Conservation (phyloP, 1,140 invertebrate genomes). For the Hormaphis cornu region DNA sequence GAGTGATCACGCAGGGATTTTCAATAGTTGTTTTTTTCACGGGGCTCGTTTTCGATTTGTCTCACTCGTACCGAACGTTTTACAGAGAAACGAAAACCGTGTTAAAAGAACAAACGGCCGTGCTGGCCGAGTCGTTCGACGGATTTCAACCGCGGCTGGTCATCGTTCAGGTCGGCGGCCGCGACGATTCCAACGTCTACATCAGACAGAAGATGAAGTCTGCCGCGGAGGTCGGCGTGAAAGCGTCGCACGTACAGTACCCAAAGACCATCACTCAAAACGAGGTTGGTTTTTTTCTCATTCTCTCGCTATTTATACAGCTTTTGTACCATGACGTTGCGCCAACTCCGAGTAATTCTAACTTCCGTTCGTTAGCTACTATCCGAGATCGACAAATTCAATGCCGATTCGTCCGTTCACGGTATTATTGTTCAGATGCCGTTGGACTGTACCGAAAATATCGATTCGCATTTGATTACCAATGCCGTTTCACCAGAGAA, state of each 20-base stretch:
- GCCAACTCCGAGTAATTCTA: neutral
- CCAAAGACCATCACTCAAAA: slow-evolving; percentile 71
- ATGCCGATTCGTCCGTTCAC: slow-evolving; percentile 73
- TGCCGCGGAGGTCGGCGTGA: slow-evolving; percentile 82
- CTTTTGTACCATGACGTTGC: too few species aligned
- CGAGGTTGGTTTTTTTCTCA: slow-evolving; percentile 52
- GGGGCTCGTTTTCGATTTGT: slow-evolving; percentile 23
- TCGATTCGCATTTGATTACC: slow-evolving; percentile 78
- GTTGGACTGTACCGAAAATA: slow-evolving; percentile 67
- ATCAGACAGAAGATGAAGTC: slow-evolving; percentile 94
- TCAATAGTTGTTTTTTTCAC: slow-evolving; percentile 27
- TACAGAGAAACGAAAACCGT: slow-evolving; percentile 66
- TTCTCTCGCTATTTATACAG: neutral
- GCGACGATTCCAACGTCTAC: slow-evolving; percentile 99
- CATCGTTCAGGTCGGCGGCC: slow-evolving; percentile 81
- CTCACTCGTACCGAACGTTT: too few species aligned
- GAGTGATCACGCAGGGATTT: slow-evolving; percentile 18
- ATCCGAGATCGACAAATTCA: slow-evolving; percentile 62
- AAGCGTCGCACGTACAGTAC: slow-evolving; percentile 70
- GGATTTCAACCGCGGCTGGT: slow-evolving; percentile 65
- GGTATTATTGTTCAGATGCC: slow-evolving; percentile 98
- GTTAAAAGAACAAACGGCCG: slow-evolving; percentile 56
- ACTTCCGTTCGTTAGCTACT: slow-evolving; percentile 49
- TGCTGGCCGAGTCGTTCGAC: slow-evolving; percentile 50
- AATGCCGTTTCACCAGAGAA: slow-evolving; percentile 76